These are phyloP conservation scores for Cydia splendana DNA, from an alignment of 1,140 invertebrate genomes.

Conservation along the genomic window DNA sequence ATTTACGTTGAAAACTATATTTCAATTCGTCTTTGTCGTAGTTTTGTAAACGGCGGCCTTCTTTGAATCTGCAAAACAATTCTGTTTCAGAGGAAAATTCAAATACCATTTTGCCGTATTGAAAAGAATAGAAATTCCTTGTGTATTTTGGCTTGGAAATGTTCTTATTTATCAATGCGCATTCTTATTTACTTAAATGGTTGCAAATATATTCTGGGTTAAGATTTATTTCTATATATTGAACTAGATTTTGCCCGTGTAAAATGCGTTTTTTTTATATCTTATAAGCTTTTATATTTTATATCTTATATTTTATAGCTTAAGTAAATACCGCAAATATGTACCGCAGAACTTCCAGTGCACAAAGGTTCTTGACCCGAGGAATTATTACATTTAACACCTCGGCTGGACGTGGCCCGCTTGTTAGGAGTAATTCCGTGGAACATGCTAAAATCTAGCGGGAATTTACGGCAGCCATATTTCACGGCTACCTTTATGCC, in stretches of 20 bases:
- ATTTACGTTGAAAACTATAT: conserved; percentile 1
- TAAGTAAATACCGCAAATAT: conserved; percentile 4
- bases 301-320: no score
- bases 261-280: no score
- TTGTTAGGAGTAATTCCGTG: conserved; percentile 27
- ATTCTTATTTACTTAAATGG: neutral
- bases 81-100: neutral
- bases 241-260: no score
- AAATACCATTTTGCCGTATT: neutral
- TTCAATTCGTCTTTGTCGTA: neutral
- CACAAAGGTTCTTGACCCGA: conserved; percentile 6
- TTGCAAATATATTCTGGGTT: neutral
- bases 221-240: no score
- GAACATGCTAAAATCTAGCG: conserved; percentile 25
- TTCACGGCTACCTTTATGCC: neutral
- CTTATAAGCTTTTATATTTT: no score
- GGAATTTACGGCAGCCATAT: conserved; percentile 23
- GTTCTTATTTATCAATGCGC: neutral
- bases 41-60: neutral
- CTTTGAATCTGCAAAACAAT: conserved; percentile 1
- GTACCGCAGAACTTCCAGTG: neutral
- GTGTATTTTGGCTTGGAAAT: neutral
- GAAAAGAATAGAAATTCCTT: conserved; percentile 1
- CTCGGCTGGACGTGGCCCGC: conserved; percentile 19
- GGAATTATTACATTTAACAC: conserved; percentile 31